Conservation (phyloP, 2,888 invertebrate genomes). For the Napeogenes inachia region DNA sequence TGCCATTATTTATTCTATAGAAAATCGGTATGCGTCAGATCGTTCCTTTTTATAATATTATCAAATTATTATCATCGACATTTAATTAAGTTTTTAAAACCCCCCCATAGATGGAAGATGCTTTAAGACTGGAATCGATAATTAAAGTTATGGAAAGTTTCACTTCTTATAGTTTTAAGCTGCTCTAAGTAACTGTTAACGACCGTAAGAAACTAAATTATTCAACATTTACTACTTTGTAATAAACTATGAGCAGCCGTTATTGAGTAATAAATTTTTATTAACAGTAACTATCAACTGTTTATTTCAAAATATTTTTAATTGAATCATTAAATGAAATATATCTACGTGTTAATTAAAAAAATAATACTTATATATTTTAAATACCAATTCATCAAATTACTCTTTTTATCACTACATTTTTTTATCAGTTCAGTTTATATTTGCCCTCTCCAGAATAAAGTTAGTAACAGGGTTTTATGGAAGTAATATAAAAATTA, state of each 20-base stretch:
- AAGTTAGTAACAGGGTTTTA: slow-evolving; percentile 14
- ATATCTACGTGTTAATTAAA: too few relatives aligned
- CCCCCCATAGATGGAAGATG: slow-evolving; percentile 37
- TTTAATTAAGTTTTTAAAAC: slow-evolving; percentile 34
- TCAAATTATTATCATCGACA: too few relatives aligned
- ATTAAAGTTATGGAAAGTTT: slow-evolving; percentile 45
- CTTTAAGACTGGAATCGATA: slow-evolving; percentile 36
- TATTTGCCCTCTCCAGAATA: not conserved
- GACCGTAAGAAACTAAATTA: slow-evolving; percentile 3
- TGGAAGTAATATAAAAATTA: slow-evolving; percentile 30
- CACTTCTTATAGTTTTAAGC: slow-evolving; percentile 27
- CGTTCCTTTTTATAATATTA: too few relatives aligned
- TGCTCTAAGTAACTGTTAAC: slow-evolving; percentile 6
- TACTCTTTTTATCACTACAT: not conserved
- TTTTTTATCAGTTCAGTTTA: not conserved
- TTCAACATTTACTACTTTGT: slow-evolving; percentile 5
- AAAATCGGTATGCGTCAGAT: too few relatives aligned
- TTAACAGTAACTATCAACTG: too few relatives aligned
- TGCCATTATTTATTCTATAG: too few relatives aligned
- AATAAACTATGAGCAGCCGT: not conserved
- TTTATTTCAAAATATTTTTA: too few relatives aligned
- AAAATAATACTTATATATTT: too few relatives aligned
- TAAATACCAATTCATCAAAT: too few relatives aligned
- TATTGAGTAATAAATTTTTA: not conserved
- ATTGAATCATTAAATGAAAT: too few relatives aligned